These are phyloP conservation scores for Sipha flava DNA, from an alignment of 1,140 invertebrate genomes.

Conservation along the genomic window DNA sequence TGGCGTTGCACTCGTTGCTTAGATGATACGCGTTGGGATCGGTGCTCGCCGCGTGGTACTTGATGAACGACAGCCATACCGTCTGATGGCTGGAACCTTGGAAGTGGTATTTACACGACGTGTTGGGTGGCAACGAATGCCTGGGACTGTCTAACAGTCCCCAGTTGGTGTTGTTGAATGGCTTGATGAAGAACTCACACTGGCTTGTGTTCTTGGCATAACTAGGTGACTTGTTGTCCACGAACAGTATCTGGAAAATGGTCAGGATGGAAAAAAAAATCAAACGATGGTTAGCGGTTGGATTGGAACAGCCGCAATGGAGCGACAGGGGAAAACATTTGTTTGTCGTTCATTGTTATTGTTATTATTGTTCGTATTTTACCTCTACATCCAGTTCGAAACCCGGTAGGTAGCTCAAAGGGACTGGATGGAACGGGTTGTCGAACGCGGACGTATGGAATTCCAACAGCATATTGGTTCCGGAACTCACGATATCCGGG, in stretches of 20 bases:
- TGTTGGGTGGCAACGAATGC: slow-evolving; percentile 47
- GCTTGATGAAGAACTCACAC: slow-evolving; percentile 66
- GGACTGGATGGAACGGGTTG: slow-evolving; percentile 69
- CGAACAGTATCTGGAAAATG: slow-evolving; percentile 56
- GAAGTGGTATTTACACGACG: slow-evolving; percentile 51
- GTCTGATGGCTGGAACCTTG: slow-evolving; percentile 63
- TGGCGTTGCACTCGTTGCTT: slow-evolving; percentile 59
- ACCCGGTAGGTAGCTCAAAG: slow-evolving; percentile 65
- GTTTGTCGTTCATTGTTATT: too few relatives aligned
- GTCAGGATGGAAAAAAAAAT: too few relatives aligned
- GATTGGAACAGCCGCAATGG: too few relatives aligned
- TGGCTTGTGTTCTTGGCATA: slow-evolving; percentile 62
- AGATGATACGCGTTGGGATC: slow-evolving; percentile 53
- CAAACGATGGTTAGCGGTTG: too few relatives aligned
- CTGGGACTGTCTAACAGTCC: slow-evolving; percentile 50
- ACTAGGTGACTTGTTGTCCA: slow-evolving; percentile 61
- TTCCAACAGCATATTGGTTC: slow-evolving; percentile 66
- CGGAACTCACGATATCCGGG: slow-evolving; percentile 68
- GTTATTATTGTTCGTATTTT: too few relatives aligned
- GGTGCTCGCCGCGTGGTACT: slow-evolving; percentile 61
- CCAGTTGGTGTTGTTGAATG: slow-evolving; percentile 58
- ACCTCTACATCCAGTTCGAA: slow-evolving; percentile 55
- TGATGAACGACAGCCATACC: slow-evolving; percentile 75
- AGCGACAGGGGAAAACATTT: too few relatives aligned
- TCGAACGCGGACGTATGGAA: slow-evolving; percentile 74